Conservation (phyloP, 2,113 vertebrate species). For the Hystrix cristata region DNA sequence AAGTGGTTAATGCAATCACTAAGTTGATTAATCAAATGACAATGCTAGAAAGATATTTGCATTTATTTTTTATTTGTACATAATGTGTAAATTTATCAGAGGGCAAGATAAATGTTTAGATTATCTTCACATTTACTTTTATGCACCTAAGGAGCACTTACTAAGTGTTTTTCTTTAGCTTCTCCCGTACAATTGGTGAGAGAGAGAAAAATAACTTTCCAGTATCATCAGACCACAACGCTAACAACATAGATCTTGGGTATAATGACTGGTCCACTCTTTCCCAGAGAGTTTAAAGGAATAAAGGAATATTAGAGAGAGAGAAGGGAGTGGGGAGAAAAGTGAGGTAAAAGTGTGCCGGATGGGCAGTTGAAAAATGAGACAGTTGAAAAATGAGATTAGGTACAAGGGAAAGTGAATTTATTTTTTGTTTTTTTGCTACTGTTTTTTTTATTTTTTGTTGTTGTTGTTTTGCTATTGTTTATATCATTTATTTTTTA, state of each 20-base stretch:
- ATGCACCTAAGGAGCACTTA: fast-evolving
- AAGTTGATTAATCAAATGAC: not conserved
- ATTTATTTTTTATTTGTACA: not conserved
- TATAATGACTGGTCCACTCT: fast-evolving
- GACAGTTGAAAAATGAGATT: not conserved
- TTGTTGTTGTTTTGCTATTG: not conserved
- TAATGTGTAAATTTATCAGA: not conserved
- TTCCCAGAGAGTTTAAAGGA: not conserved
- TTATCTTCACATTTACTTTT: not conserved
- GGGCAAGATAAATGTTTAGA: not conserved
- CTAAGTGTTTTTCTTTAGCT: not conserved
- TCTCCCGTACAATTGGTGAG: fast-evolving
- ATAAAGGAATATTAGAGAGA: fast-evolving
- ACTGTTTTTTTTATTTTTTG: not conserved
- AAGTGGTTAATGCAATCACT: not conserved
- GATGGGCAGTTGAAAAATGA: too few relatives aligned
- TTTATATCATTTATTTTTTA: not conserved
- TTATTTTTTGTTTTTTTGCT: not conserved
- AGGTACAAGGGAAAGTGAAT: not conserved
- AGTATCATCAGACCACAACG: not conserved
- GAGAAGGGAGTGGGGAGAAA: fast-evolving
- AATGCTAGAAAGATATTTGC: not conserved
- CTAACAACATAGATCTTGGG: not conserved
- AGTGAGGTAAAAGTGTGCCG: not conserved
- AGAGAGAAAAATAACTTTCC: not conserved